Conservation (phyloP, 2,888 invertebrate genomes). For the Phragmatobia fuliginosa region DNA sequence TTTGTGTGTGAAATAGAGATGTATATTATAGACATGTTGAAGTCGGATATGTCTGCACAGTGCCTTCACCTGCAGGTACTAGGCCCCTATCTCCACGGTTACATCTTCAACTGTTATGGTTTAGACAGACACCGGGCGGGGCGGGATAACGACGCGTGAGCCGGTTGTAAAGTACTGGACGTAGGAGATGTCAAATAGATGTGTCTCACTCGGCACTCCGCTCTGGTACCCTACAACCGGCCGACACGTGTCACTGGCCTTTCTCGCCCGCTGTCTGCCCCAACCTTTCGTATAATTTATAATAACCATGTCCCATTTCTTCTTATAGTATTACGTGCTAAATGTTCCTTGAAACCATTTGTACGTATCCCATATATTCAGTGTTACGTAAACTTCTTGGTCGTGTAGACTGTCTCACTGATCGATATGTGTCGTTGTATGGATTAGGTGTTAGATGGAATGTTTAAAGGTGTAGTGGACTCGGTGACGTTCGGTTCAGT, state of each 20-base stretch:
- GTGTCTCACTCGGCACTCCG: not conserved
- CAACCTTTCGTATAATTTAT: conserved; percentile 11
- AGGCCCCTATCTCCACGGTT: conserved; percentile 32
- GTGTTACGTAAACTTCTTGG: conserved; percentile 45
- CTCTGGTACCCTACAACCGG: not conserved
- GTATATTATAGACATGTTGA: conserved; percentile 26
- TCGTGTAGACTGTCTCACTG: conserved; percentile 64
- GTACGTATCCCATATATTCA: conserved; percentile 13
- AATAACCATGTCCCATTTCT: conserved; percentile 11
- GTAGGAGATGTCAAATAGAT: not conserved
- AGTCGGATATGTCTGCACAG: conserved; percentile 38
- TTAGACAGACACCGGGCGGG: not conserved
- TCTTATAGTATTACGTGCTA: not conserved
- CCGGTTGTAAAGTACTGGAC: not conserved
- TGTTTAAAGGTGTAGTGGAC: conserved; percentile 48
- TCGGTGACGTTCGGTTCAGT: conserved; percentile 55
- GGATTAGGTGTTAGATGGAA: conserved; percentile 57
- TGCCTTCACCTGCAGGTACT: conserved; percentile 45
- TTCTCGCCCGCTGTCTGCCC: not conserved
- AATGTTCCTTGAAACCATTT: not conserved
- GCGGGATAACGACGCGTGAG: not conserved
- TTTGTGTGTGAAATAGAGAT: conserved; percentile 26
- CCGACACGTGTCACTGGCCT: not conserved
- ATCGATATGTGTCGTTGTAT: conserved; percentile 55
- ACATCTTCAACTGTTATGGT: conserved; percentile 24